Percentiles rank a stretch among this genome's conserved stretches.
These are phyloP conservation scores for Sebastes reedi DNA, from an alignment of 2,797 vertebrate species.

Conservation along the genomic window DNA sequence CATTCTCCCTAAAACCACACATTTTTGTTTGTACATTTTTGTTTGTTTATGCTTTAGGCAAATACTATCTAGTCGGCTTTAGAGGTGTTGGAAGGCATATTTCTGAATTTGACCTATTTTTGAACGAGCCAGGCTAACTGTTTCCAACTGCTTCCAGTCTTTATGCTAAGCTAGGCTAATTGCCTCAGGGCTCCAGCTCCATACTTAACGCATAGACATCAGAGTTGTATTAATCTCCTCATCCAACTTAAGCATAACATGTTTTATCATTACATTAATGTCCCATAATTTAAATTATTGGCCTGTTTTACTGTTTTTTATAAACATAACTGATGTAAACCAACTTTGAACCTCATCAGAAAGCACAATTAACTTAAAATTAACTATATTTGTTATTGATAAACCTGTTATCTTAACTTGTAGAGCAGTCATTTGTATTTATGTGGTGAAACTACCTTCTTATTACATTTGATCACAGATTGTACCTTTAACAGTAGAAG, in stretches of 20 bases:
- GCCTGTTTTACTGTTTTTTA: no score
- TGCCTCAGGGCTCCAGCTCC: no score
- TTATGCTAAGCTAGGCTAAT: no score
- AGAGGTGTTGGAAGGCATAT: neutral
- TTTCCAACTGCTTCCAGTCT: no score
- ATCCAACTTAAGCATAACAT: neutral
- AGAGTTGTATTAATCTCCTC: neutral
- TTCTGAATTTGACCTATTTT: no score
- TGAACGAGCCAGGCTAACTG: no score
- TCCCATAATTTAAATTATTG: neutral
- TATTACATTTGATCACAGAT: neutral
- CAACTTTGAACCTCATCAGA: fast-evolving
- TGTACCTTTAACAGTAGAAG: neutral
- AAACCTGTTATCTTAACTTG: neutral
- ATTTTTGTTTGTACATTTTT: neutral
- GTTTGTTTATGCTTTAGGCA: neutral
- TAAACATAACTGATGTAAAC: no score
- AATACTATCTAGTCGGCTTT: neutral
- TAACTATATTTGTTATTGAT: neutral
- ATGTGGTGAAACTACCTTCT: neutral
- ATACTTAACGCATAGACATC: no score
- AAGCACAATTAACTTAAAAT: no score
- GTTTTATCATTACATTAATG: neutral
- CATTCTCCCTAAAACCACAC: neutral
- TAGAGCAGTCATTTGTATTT: neutral